Base-by-base conservation (phyloP, 2,797 vertebrate species). In the Eptatretus atami region DNA sequence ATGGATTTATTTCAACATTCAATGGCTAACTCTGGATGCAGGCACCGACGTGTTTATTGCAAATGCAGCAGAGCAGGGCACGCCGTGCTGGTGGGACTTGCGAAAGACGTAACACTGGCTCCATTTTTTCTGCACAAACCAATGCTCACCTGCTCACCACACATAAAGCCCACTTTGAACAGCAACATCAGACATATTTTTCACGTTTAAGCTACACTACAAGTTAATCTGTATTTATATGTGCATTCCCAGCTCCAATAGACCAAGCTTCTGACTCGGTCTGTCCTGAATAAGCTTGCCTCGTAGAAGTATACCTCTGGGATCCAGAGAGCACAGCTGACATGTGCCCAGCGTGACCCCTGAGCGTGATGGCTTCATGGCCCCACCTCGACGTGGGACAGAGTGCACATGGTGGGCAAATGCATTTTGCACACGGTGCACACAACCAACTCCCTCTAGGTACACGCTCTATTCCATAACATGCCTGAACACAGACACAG, bases 41-140 rank as follows among this genome's bases (percentile, higher is more conserved):
- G 1, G 88, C 92, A 57, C 87, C 87, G 0, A 82, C 82, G 76
- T 86, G 86, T 66, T 95, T 86, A 74, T 80, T 79, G 71, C 86
- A 95, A 68, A 95, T 78, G 72, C 82, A 88, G 73, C 88, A 95
- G 70, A 81, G 84, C 73, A 95, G 75, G 70, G 88, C 88, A 86
- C 86, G 93, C 68, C 86, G 81, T 74, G 81, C 90, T 70, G 85
- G 79, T 5, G 88, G 88, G 75, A 95, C 92, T 71, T 88, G 86
- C 53, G 86, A 95, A 72, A 95, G 84, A 80, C 93, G 93, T 13
- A 84, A 92, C 70, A 95, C 90, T 72, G 88, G 88, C 70, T 95
- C 88, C 88, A 95, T 95, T 79, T 92, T 95, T 78, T 95, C 88
- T 52, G 88, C 87, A 73, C 88, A 95, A n/a, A 75, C 87, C 86